Conservation (phyloP, 2,113 vertebrate genomes). For the Sardina pilchardus region DNA sequence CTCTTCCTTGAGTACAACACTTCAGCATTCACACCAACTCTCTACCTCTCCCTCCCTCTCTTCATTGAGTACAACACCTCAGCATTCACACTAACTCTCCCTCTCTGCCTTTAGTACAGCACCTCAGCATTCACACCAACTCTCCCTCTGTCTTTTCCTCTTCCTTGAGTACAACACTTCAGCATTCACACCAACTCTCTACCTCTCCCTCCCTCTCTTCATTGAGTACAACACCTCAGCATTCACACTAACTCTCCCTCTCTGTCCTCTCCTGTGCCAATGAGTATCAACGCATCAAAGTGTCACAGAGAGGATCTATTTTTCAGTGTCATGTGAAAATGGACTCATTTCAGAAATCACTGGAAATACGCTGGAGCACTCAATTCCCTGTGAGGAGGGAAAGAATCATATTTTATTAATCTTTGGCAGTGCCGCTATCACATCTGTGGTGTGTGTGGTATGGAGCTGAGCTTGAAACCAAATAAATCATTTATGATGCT, state of each 20-base stretch:
- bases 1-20: too few relatives aligned
- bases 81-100: neutral
- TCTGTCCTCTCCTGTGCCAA: neutral
- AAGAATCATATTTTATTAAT: neutral
- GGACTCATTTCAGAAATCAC: constrained; percentile 5
- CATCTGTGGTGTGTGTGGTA: constrained; percentile 17
- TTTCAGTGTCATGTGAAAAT: constrained; percentile 5
- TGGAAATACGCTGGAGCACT: neutral
- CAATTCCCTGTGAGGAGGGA: neutral
- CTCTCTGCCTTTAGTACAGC: neutral
- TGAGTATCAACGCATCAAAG: neutral
- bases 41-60: neutral
- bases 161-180: too few relatives aligned
- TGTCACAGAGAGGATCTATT: constrained; percentile 5
- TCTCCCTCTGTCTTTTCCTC: neutral
- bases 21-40: too few relatives aligned
- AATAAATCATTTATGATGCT: neutral
- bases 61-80: too few relatives aligned
- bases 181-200: too few relatives aligned
- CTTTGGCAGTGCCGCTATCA: neutral
- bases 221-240: neutral
- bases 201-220: neutral
- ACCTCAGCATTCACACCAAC: neutral
- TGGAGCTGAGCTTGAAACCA: neutral
- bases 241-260: neutral